Evolutionary conservation across 2,888 invertebrate genomes (phyloP), one percentile per base, ranked within the genome.

Genomic region (Creontiades dilutus): DNA sequence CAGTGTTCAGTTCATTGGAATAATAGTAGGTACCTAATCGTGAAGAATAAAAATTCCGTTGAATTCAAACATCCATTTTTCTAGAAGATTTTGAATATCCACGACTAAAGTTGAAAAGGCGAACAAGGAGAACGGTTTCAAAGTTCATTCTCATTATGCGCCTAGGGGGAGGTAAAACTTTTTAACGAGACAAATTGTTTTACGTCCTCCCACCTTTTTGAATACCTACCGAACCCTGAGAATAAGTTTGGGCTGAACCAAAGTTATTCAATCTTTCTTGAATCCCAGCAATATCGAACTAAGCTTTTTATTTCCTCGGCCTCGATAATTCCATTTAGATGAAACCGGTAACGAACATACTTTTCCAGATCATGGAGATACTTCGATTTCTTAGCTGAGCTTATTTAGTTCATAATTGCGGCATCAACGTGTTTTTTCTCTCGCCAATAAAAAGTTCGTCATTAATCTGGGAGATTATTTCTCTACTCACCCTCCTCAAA

Each of bases 131-230:
- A 46, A 37, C 4, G 16, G 80, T 37, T 16, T n/a, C 46, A 46
- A 37, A 27, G 80, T 28, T 80, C 37, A 80, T 80, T 46, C 28
- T 80, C 80, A 37, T 80, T 80, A 80, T 80, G 28, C 80, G 37
- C 80, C 80, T 80, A 16, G 27, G 37, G 11, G 52, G 16, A 52
- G 80, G 28, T 27, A 80, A 80, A 80, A 75, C 75, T 37, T 80
- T 76, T 80, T 80, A 80, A 80, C 80, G 80, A 80, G 80, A 46
- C 37, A 37, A 80, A 80, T 80, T 28, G 46, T 46, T 28, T 37
- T 46, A 80, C 80, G 80, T n/a, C 37, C 27, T 27, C 23, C 27
- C 80, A 27, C 80, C 46, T 46, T 37, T 80, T 75, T 13, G 75
- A 27, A 23, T 75, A 75, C 27, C n/a, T 75, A 9, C 27, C n/a